Evolutionary conservation across 2,113 vertebrate genomes (phyloP).

Genomic region (Leptobrachium ailaonicum): DNA sequence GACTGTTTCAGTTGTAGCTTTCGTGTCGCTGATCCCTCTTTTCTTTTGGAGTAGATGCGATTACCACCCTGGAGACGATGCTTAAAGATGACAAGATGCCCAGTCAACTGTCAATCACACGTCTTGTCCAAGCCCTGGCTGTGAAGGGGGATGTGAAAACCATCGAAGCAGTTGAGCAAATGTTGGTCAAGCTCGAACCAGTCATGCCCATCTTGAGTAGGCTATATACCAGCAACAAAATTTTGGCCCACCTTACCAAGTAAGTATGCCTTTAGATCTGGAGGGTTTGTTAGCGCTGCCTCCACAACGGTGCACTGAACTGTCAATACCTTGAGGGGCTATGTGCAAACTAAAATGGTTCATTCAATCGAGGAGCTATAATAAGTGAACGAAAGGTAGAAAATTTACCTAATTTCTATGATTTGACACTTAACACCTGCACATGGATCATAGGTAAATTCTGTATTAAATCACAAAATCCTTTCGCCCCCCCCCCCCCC

Average conservation of each 20-base stretch:
- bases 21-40: neutral
- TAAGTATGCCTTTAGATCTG: conserved; percentile 62
- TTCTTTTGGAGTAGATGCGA: conserved; percentile 67
- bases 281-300: no score
- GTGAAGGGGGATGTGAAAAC: conserved; percentile 69
- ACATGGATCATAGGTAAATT: no score
- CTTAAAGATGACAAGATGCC: conserved; percentile 67
- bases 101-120: conserved; percentile 56
- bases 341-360: no score
- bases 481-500: no score
- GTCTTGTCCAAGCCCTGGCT: conserved; percentile 72
- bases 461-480: no score
- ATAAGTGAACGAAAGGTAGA: no score
- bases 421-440: no score
- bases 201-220: conserved; percentile 68
- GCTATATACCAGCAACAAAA: conserved; percentile 78
- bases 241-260: conserved; percentile 80
- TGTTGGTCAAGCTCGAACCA: conserved; percentile 56
- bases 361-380: no score
- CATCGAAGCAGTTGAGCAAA: conserved; percentile 69
- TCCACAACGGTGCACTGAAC: no score
- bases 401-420: no score
- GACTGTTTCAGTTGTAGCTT: conserved; percentile 17
- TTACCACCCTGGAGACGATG: conserved; percentile 65
- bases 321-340: no score